A percentile compares a stretch with the other conserved stretches of the same genome.
These are phyloP conservation scores for Mesorhabditis belari DNA, from an alignment of 2,888 invertebrate species.

Conservation along the genomic window DNA sequence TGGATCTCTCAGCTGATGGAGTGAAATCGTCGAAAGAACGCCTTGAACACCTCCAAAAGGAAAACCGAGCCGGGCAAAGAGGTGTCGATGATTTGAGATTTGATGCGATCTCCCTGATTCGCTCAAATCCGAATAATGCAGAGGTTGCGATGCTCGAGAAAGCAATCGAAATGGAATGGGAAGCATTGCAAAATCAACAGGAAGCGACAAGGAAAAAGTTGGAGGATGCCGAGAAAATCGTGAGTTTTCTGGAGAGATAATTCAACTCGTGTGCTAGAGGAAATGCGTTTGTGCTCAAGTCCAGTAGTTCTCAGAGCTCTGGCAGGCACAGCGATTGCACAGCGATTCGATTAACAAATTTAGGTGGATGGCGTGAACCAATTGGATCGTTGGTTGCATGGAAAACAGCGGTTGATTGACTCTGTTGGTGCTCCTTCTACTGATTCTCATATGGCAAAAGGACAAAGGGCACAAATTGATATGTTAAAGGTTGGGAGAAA, in stretches of 20 bases:
- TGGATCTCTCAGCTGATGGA: background rate
- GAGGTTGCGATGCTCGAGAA: slow-evolving; percentile 21
- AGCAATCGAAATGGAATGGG: slow-evolving; percentile 27
- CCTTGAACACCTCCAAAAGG: slow-evolving; percentile 15
- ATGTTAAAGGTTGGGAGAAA: background rate
- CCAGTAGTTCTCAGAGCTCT: no score
- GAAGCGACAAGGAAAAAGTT: slow-evolving; percentile 9
- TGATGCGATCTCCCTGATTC: slow-evolving; percentile 15
- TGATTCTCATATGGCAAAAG: slow-evolving; percentile 70
- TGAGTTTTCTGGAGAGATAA: no score
- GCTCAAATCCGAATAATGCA: no score
- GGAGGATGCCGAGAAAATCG: slow-evolving; percentile 4
- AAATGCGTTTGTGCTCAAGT: no score
- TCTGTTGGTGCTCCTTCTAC: slow-evolving; percentile 91
- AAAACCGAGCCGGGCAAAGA: slow-evolving; percentile 17
- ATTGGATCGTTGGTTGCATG: slow-evolving; percentile 76
- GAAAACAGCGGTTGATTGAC: slow-evolving; percentile 89
- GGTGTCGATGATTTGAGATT: slow-evolving; percentile 24
- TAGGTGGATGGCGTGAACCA: slow-evolving; percentile 78
- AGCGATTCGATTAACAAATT: no score
- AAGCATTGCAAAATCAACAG: slow-evolving; percentile 18
- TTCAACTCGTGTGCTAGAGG: no score
- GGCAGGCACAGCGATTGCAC: no score
- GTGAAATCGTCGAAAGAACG: background rate
- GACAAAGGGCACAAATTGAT: slow-evolving; percentile 20